phyloP scores from a whole-genome alignment of 2,888 invertebrate species.

The Willowsia nigromaculata region DNA sequence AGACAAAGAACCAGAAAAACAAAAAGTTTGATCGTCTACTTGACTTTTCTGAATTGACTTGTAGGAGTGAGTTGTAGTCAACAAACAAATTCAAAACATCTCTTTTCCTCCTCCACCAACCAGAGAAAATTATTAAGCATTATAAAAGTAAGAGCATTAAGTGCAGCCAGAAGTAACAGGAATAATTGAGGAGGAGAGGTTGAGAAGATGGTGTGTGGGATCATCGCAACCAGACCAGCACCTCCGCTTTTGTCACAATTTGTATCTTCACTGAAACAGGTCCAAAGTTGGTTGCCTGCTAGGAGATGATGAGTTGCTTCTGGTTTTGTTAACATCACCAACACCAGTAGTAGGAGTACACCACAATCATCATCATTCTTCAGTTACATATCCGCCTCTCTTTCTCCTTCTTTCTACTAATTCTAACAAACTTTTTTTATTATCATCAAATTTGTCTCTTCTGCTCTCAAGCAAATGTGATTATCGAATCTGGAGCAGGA shows the following conservation, averaged over 20 bases:
- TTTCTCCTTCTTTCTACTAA: background rate
- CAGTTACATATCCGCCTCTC: background rate
- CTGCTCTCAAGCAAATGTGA: slow-evolving; percentile 34
- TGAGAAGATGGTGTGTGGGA: no score
- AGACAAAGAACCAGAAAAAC: background rate
- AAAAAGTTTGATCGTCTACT: background rate
- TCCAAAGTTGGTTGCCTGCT: background rate
- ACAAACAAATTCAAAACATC: slow-evolving; percentile 6
- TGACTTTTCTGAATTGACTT: background rate
- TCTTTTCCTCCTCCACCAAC: background rate
- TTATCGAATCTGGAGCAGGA: background rate
- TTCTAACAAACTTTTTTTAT: background rate
- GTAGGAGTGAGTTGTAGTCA: background rate
- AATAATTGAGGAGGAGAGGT: no score
- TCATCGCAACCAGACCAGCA: no score
- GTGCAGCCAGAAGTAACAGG: background rate
- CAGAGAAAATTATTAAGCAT: background rate
- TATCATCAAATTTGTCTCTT: slow-evolving; percentile 30
- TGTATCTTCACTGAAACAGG: background rate
- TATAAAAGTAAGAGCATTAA: background rate
- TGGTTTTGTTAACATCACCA: slow-evolving; percentile 22
- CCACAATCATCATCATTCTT: background rate
- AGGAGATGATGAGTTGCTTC: slow-evolving; percentile 20
- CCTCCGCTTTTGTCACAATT: no score
- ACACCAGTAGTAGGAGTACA: no score